phyloP scores from a whole-genome alignment of 2,113 vertebrate genomes.

The Platysteira castanea region DNA sequence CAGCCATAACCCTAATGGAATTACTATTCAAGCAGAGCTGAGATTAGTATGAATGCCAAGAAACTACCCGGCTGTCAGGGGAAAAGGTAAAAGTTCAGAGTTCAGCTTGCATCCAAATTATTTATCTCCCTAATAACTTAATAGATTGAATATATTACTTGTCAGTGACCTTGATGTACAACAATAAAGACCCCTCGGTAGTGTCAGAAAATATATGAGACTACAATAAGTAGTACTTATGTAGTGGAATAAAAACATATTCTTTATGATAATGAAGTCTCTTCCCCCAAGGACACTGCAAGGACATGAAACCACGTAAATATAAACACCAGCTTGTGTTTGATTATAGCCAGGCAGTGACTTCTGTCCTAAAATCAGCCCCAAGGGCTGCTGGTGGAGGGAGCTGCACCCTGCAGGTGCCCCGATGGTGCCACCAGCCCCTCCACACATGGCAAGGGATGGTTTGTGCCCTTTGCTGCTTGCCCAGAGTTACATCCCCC shows the following conservation, averaged over 20 bases:
- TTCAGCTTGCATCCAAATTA: conserved; percentile 87
- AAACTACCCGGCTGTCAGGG: conserved; percentile 77
- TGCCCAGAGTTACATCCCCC: fast-evolving
- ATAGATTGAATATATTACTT: conserved; percentile 82
- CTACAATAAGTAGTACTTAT: conserved; percentile 45
- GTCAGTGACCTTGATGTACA: conserved; percentile 85
- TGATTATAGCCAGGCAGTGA: not conserved
- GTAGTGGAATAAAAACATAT: conserved; percentile 67
- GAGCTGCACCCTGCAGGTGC: not conserved
- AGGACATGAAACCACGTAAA: conserved; percentile 56
- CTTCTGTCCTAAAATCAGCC: not conserved
- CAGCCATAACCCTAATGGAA: conserved; percentile 84
- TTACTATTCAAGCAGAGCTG: conserved; percentile 48
- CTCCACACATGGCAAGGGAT: fast-evolving
- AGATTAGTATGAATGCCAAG: conserved; percentile 58
- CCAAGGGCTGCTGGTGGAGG: not conserved
- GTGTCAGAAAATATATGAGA: conserved; percentile 65
- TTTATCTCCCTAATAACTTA: conserved; percentile 95
- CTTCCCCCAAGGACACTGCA: conserved; percentile 73
- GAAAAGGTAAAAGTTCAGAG: conserved; percentile 90
- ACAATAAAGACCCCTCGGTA: conserved; percentile 57
- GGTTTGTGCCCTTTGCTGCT: not conserved
- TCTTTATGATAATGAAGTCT: conserved; percentile 73
- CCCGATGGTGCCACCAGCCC: fast-evolving
- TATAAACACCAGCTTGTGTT: not conserved